Percentiles rank a stretch among this genome's conserved stretches.
Evolutionary conservation across 2,888 invertebrate species (phyloP).

Genomic region (Epinotia brunnichana): DNA sequence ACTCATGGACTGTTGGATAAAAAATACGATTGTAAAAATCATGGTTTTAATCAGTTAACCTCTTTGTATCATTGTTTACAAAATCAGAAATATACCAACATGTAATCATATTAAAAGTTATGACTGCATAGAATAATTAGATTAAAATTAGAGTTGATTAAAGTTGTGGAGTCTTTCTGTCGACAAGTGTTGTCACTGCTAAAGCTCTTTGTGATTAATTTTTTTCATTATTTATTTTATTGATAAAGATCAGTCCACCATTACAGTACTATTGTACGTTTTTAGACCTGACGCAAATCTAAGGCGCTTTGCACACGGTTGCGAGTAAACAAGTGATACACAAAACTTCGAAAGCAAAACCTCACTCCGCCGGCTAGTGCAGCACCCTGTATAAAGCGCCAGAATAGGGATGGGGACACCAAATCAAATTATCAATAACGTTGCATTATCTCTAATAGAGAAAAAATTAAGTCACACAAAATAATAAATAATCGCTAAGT

Average conservation of each 20-base stretch:
- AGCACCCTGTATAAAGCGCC: background rate
- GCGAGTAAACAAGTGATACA: background rate
- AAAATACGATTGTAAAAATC: background rate
- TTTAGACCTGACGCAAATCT: background rate
- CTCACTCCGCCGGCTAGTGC: background rate
- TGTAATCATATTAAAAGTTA: background rate
- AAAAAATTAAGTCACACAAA: no score
- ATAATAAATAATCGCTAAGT: no score
- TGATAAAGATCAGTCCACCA: constrained; percentile 6
- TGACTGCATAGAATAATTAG: constrained; percentile 14
- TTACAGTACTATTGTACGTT: background rate
- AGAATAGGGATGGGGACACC: no score
- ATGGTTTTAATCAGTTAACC: background rate
- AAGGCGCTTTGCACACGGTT: background rate
- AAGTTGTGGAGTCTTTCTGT: constrained; percentile 77
- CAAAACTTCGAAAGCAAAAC: background rate
- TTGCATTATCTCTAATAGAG: no score
- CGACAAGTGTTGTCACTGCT: constrained; percentile 76
- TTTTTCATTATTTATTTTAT: constrained; percentile 44
- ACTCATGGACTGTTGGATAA: background rate
- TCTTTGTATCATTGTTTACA: background rate
- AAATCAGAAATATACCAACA: background rate
- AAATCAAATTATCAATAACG: no score
- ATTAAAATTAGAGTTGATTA: constrained; percentile 29
- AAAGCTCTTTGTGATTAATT: constrained; percentile 80